These are phyloP conservation scores for Drosophila equinoxialis DNA, from an alignment of 1,140 invertebrate genomes.

Conservation along the genomic window DNA sequence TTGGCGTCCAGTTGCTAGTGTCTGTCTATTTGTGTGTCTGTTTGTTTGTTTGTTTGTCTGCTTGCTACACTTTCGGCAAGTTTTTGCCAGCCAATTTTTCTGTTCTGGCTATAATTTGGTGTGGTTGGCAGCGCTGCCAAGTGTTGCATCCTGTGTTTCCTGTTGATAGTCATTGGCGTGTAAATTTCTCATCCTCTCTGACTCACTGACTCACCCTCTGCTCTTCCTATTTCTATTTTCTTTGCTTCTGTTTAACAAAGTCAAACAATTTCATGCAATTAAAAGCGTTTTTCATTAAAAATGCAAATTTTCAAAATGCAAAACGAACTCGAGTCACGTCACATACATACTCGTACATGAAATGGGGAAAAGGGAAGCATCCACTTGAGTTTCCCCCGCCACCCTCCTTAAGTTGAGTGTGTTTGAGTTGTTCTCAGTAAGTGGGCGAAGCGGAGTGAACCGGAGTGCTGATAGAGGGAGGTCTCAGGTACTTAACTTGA, in stretches of 20 bases:
- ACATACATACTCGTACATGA: conserved; percentile 53
- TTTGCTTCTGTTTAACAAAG: conserved; percentile 70
- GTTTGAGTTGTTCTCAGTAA: conserved; percentile 65
- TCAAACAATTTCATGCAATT: conserved; percentile 81
- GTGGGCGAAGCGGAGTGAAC: conserved; percentile 6
- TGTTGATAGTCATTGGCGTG: conserved; percentile 76
- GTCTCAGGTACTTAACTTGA: conserved; percentile 77
- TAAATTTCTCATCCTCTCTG: conserved; percentile 71
- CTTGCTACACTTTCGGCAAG: conserved; percentile 66
- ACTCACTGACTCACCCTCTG: conserved; percentile 1
- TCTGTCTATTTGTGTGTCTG: conserved; percentile 34
- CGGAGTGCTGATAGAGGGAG: conserved; percentile 30
- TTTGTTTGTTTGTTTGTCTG: conserved; percentile 65
- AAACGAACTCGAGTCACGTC: conserved; percentile 78
- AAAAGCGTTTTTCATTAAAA: conserved; percentile 81
- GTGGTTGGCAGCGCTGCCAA: conserved; percentile 74
- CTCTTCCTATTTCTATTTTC: conserved; percentile 16
- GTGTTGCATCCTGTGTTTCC: conserved; percentile 72
- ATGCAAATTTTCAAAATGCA: conserved; percentile 78
- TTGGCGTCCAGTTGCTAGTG: conserved; percentile 72
- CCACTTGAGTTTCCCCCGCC: not conserved
- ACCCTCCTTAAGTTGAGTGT: conserved; percentile 10
- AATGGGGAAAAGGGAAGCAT: conserved; percentile 14
- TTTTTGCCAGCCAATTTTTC: conserved; percentile 61
- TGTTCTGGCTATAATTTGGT: conserved; percentile 71